A percentile compares a stretch with the other conserved stretches of the same genome.
phyloP scores from a whole-genome alignment of 2,797 vertebrate genomes.

The Botia almorhae region DNA sequence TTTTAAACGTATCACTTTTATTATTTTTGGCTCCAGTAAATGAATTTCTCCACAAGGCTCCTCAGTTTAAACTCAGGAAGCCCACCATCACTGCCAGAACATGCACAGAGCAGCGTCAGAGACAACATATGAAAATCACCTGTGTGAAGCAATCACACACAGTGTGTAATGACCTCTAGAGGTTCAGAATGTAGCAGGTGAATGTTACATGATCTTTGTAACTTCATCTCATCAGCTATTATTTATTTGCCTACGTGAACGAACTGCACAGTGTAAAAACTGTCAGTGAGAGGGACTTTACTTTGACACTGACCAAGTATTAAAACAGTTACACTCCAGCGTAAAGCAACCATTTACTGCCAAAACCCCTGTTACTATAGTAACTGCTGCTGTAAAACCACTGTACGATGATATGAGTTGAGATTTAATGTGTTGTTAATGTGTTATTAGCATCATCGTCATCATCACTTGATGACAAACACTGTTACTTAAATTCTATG shows the following conservation, averaged over 20 bases:
- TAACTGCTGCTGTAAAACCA: too few relatives aligned
- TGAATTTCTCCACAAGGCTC: constrained; percentile 74
- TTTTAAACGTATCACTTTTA: constrained; percentile 76
- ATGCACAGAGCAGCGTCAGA: constrained; percentile 71
- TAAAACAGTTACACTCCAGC: too few relatives aligned
- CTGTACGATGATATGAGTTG: too few relatives aligned
- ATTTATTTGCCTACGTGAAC: too few relatives aligned
- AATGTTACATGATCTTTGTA: background rate
- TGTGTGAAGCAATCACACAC: constrained; percentile 45
- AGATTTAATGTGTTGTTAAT: too few relatives aligned
- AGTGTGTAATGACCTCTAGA: constrained; percentile 42
- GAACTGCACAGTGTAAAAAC: too few relatives aligned
- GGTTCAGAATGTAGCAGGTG: background rate
- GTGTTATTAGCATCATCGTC: too few relatives aligned
- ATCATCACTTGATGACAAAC: background rate
- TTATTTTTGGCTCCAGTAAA: constrained; percentile 75
- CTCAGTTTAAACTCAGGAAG: constrained; percentile 78
- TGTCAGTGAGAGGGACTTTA: too few relatives aligned
- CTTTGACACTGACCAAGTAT: too few relatives aligned
- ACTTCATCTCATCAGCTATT: too few relatives aligned
- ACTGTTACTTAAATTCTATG: background rate
- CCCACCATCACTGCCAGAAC: constrained; percentile 74
- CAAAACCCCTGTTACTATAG: too few relatives aligned
- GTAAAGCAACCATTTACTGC: too few relatives aligned
- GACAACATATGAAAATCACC: constrained; percentile 61